Base-by-base conservation (phyloP, 1,140 invertebrate species). In the Anagrus nilaparvatae region DNA sequence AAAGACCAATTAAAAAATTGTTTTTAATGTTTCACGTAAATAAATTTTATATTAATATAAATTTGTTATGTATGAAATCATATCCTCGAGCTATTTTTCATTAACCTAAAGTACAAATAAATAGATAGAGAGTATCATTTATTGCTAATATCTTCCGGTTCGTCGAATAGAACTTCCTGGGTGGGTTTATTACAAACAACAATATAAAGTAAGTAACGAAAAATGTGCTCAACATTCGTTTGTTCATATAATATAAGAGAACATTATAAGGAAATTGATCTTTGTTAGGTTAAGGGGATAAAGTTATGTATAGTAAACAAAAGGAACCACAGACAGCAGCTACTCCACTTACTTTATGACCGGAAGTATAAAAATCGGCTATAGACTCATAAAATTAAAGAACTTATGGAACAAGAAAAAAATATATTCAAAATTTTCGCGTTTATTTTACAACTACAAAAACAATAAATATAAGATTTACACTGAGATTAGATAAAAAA, bases 321-420 rank as follows among this genome's bases (percentile, higher is more conserved):
- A n/a, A 29, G 14, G 24, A 27, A 21, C 12, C 33, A 41, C 25
- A 20, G 23, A 12, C 5, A n/a, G 28, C 14, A n/a, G 21, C 31
- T 14, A 16, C 34, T 3, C 13, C n/a, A n/a, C n/a, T n/a, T n/a
- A n/a, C n/a, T n/a, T n/a, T n/a, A n/a, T n/a, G n/a, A n/a, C 14
- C 19, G 38, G 39, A 46, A 41, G 39, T 37, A 46, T 20, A 41
- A 41, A 45, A 46, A 30, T 36, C 17, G 21, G 14, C 5, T 16
- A 29, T 2, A 10, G n/a, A 12, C 33, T 41, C 33, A 17, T 39
- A 31, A 46, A 36, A 29, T n/a, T n/a, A n/a, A n/a, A n/a, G n/a
- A n/a, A n/a, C n/a, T n/a, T n/a, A n/a, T n/a, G n/a, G n/a, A n/a
- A n/a, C n/a, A n/a, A n/a, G n/a, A n/a, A n/a, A n/a, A n/a, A n/a